A percentile compares a stretch with the other conserved stretches of the same genome.
These are phyloP conservation scores for Pegoplata infirma DNA, from an alignment of 2,888 invertebrate species.

Conservation along the genomic window DNA sequence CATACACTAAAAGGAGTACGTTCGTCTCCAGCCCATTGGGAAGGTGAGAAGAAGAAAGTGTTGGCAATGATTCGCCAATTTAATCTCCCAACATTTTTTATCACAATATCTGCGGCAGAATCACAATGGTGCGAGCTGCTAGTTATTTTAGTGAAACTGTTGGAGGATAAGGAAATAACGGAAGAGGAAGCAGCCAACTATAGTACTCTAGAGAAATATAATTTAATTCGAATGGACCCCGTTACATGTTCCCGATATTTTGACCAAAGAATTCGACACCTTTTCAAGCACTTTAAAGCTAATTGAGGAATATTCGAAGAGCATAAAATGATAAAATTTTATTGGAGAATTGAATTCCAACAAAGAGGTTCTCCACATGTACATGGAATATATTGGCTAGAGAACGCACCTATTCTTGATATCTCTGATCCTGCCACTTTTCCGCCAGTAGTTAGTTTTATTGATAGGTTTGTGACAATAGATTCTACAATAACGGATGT, in stretches of 20 bases:
- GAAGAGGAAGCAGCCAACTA: constrained; percentile 24
- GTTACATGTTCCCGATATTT: constrained; percentile 44
- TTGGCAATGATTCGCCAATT: constrained; percentile 47
- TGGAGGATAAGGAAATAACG: not conserved
- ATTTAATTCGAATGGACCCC: constrained; percentile 33
- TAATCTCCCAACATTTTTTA: constrained; percentile 27
- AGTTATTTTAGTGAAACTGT: constrained; percentile 4
- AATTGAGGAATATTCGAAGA: constrained; percentile 8
- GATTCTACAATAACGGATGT: constrained; percentile 20
- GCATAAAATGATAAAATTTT: constrained; percentile 11
- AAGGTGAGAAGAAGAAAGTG: constrained; percentile 54
- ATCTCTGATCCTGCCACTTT: not conserved
- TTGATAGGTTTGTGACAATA: constrained; percentile 43
- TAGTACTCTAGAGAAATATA: constrained; percentile 1
- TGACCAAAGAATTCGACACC: constrained; percentile 30
- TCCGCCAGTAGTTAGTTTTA: constrained; percentile 27
- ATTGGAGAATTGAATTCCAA: constrained; percentile 54
- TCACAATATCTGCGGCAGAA: too few species aligned
- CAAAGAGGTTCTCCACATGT: constrained; percentile 43
- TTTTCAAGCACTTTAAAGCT: constrained; percentile 39
- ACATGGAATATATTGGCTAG: constrained; percentile 48
- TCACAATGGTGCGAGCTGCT: too few species aligned
- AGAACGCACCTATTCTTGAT: constrained; percentile 31
- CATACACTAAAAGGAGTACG: constrained; percentile 42
- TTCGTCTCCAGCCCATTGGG: constrained; percentile 60